Base-by-base conservation (phyloP, 2,113 vertebrate species). In the Corvus hawaiiensis region DNA sequence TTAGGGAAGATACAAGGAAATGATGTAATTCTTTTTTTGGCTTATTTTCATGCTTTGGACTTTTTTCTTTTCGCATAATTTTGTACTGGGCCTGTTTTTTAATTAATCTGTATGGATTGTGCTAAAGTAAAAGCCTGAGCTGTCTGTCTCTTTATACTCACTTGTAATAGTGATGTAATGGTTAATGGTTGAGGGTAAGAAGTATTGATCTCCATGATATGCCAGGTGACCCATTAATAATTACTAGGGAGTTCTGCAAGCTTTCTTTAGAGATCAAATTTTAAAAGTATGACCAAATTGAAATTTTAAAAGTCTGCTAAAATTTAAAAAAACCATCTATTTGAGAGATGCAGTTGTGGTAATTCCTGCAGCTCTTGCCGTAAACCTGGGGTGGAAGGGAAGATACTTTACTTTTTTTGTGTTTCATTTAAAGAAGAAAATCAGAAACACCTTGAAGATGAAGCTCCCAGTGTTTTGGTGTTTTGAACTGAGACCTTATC, bases 1-100 rank as follows among this genome's bases (percentile, higher is more conserved):
- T 96, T 68, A 97, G 97, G 98, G 97, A 98, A 97, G 97, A 97
- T 93, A 94, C 87, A 93, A 97, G 98, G 98, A 98, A 98, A 97
- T 98, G 78, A 98, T 93, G 97, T 97, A 55, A 98, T 97, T 93
- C 35, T 87, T 89, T 80, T 69, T 91, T 59, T 35, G 41, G 77
- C 55, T 77, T 73, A 68, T 58, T 89, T 74, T 86, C 28, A 28
- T 56, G 33, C 90, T 89, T 94, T 59, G 90, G 83, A 85, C 72
- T 90, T 97, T 97, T 92, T 97, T 94, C 62, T 96, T 93, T 94
- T 84, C 85, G 90, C 89, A 68, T 48, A 32, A 81, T 85, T 80
- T 93, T 93, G 75, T 95, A 91, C 88, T 72, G 82, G 81, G 61
- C 69, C 92, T 94, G 96, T 49, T 96, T 97, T 96, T 96, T 91